Conservation (phyloP, 1,140 invertebrate genomes). For the Achatina immaculata region DNA sequence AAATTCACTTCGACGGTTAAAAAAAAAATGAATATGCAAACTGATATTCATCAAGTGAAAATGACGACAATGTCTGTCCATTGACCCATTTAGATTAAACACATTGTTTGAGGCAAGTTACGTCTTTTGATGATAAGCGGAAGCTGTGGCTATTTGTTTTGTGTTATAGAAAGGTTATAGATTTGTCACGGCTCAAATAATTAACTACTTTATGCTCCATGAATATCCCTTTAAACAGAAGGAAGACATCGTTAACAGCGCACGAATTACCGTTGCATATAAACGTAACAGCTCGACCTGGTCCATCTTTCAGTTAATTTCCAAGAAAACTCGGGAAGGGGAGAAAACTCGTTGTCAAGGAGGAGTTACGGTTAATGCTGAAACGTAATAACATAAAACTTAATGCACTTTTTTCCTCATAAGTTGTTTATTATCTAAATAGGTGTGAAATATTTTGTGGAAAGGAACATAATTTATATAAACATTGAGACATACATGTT, state of each 20-base stretch:
- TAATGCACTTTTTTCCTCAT: neutral
- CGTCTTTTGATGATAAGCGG: too few relatives aligned
- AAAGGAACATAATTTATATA: neutral
- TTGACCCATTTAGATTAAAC: too few relatives aligned
- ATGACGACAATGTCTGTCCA: too few relatives aligned
- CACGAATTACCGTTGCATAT: neutral
- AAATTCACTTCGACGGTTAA: too few relatives aligned
- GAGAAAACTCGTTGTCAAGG: neutral
- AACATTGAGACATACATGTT: neutral
- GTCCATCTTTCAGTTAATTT: neutral
- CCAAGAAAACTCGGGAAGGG: neutral
- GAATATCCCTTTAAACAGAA: neutral
- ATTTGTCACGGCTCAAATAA: neutral
- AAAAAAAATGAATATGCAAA: too few relatives aligned
- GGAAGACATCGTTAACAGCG: neutral
- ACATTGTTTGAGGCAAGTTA: too few relatives aligned
- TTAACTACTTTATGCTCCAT: neutral
- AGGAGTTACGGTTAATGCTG: constrained; percentile 12
- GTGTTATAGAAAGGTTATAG: neutral
- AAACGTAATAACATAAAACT: neutral
- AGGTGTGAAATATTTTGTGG: neutral
- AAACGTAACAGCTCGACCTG: neutral
- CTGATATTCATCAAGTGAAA: too few relatives aligned
- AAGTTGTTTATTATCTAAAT: neutral
- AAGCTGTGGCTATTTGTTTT: neutral